These are phyloP conservation scores for Heliconius hewitsoni DNA, from an alignment of 1,140 invertebrate species.

Conservation along the genomic window DNA sequence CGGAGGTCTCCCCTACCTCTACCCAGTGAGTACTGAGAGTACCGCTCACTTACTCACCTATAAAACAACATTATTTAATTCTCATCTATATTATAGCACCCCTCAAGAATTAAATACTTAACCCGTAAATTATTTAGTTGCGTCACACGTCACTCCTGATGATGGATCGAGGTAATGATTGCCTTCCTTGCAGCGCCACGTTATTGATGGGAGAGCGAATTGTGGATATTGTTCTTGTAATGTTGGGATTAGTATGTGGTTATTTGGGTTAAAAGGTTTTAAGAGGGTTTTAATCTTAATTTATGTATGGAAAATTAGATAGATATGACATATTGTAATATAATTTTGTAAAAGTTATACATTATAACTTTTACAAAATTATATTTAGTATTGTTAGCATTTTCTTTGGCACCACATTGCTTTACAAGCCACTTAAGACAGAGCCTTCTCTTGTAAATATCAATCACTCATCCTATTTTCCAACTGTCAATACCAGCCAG, in stretches of 20 bases:
- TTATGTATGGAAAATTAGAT: neutral
- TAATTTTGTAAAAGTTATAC: no score
- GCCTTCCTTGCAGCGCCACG: constrained; percentile 44
- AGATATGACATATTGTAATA: no score
- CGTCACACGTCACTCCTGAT: constrained; percentile 55
- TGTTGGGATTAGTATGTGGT: constrained; percentile 26
- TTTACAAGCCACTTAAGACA: no score
- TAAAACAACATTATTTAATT: neutral
- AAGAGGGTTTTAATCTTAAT: neutral
- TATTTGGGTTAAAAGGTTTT: neutral
- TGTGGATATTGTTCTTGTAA: constrained; percentile 37
- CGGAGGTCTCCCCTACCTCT: no score
- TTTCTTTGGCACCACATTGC: no score
- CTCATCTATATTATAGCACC: neutral
- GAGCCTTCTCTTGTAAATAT: no score
- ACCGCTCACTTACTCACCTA: no score
- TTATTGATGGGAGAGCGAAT: constrained; percentile 60
- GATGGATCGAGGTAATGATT: constrained; percentile 71
- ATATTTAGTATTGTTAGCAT: no score
- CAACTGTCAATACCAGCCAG: no score
- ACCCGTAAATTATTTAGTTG: constrained; percentile 67
- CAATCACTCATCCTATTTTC: no score
- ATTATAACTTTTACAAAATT: no score
- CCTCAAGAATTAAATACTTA: constrained; percentile 55
- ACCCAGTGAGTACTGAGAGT: no score